Base-by-base conservation (phyloP, 2,113 vertebrate genomes). In the Pituophis catenifer region DNA sequence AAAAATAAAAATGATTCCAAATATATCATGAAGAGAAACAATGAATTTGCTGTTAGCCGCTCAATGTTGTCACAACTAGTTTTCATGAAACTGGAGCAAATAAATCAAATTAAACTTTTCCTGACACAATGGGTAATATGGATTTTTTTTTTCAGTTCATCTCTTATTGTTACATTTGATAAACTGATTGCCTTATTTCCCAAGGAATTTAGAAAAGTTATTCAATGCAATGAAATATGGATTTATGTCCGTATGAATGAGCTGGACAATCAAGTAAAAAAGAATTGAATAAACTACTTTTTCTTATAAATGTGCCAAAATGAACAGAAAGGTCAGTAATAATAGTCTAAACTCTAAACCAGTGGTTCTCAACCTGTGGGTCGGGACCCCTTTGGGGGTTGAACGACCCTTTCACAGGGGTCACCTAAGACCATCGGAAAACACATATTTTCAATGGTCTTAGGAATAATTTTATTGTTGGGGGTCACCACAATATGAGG, bases 211-310 rank as follows among this genome's bases (percentile, higher is more conserved):
- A 26, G 70, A 92, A 70, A 7, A 24, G 88, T 65, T 89, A 33
- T 44, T 92, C 59, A 54, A 1, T 44, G n/a, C n/a, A 38, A 89
- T 59, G 29, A n/a, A 26, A 26, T 38, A 12, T 12, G 24, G 19
- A n/a, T 88, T 62, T 88, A 65, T 65, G 48, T 33, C 13, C 50
- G 8, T n/a, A 29, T n/a, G 81, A 87, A n/a, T 50, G 65, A 70
- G 12, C 23, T 92, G 90, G 86, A 12, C 44, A 90, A 65, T 2
- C 23, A 86, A 90, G 91, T 59, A 52, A 50, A 87, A 96, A 54
- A 38, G 89, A 2, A 7, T 1, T 5, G 15, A 29, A 86, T 91
- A 53, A 50, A 23, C 0, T 5, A 1, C 1, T 53, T 44, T 21
- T 54, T 21, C n/a, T 29, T 55, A 26, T n/a, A 44, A 90, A 48